Percentiles rank a stretch among this genome's conserved stretches.
phyloP scores from a whole-genome alignment of 2,797 vertebrate genomes.

The Meriones psammophilus region DNA sequence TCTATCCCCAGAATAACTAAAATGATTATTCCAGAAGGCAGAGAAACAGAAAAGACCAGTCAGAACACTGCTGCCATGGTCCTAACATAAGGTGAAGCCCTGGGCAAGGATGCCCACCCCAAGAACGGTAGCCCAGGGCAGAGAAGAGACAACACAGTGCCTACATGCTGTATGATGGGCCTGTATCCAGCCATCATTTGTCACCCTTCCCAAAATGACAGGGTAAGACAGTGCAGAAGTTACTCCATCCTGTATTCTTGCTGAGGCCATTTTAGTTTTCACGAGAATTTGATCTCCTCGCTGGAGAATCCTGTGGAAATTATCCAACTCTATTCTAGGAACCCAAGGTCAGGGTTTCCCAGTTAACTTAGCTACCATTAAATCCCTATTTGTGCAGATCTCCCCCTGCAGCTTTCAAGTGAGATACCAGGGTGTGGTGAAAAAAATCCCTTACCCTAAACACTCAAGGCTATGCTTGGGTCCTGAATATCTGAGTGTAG shows the following conservation, averaged over 20 bases:
- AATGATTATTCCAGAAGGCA: neutral
- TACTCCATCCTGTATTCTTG: neutral
- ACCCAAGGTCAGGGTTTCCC: neutral
- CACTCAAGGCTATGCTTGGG: neutral
- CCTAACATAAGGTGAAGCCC: neutral
- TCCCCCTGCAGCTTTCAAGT: neutral
- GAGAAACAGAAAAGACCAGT: constrained; percentile 28
- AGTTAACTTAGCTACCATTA: neutral
- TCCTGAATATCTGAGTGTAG: neutral
- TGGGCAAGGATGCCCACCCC: neutral
- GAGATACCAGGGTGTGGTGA: neutral
- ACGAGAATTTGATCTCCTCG: neutral
- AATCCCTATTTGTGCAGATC: neutral
- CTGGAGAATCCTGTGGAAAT: neutral
- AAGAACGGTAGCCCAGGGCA: neutral
- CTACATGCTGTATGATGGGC: neutral
- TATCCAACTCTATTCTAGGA: neutral
- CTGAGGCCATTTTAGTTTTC: neutral
- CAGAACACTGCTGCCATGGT: neutral
- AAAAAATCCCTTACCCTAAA: neutral
- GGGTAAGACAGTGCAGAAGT: neutral
- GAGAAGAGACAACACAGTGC: neutral
- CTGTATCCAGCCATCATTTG: neutral
- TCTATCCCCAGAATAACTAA: neutral
- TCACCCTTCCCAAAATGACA: neutral